Base-by-base conservation (phyloP, 2,113 vertebrate genomes). In the Cyprinus carpio region DNA sequence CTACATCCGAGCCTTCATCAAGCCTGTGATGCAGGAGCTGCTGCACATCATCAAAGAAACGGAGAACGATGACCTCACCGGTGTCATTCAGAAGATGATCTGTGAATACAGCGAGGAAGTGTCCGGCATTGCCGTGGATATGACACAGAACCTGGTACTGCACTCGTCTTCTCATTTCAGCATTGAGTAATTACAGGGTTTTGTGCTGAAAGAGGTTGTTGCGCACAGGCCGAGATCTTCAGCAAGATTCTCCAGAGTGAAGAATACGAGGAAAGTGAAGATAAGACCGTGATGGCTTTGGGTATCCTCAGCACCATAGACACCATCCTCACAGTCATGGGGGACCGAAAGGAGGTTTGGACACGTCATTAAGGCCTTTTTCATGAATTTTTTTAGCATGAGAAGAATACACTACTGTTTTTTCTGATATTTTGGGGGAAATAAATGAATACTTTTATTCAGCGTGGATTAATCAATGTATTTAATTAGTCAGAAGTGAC, bases 31-130 rank as follows among this genome's bases (percentile, higher is more conserved):
- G 97, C 97, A 98, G 90, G 96, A 99, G 89, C 95, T 99, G 82
- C 94, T 99, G 81, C 96, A 97, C 6, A 95, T 99, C n/a, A 94
- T 99, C 72, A 96, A 96, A 88, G 97, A 99, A 93, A 99, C 98
- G 0, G 97, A 99, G 89, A 99, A 97, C 0, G 98, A 99, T 1
- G 98, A 99, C 81, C 94, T 99, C 16, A 99, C 97, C 2, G 97
- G 96, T 2, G 97, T 99, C 18, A 97, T 99, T 84, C 98, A 99
- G 95, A 99, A 99, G 93, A 97, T 99, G 96, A 97, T 99, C 87
- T 99, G 97, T 75, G 98, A 98, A 89, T 99, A 99, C 94, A 99
- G 95, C 86, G 96, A 98, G 88, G 98, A 99, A 49, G 96, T 99
- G 18, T 94, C 97, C 0, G 93, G 94, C 20, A 97, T 99, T 0